phyloP scores from a whole-genome alignment of 2,888 invertebrate species.

The Argyra leucocephala region DNA sequence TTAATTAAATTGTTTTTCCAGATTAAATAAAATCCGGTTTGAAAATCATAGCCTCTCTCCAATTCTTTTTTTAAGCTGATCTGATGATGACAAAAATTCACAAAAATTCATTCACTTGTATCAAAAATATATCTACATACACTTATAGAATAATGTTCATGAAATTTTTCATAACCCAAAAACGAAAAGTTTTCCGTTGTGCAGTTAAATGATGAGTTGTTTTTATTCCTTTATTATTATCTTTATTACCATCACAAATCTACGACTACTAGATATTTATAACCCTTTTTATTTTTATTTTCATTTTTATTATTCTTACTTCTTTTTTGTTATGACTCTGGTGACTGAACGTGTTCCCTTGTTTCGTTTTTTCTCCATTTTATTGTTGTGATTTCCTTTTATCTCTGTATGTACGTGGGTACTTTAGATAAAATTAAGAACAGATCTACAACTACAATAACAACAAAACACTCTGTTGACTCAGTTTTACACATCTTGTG shows the following conservation, averaged over 20 bases:
- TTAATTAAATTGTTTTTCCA: conserved; percentile 4
- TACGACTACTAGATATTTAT: background rate
- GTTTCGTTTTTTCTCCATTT: background rate
- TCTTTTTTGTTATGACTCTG: background rate
- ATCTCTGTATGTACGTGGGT: background rate
- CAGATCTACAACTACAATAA: background rate
- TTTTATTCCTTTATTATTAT: too few relatives aligned
- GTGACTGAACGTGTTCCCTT: conserved; percentile 2
- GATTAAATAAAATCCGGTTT: conserved; percentile 2
- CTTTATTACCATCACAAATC: too few relatives aligned
- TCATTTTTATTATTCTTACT: too few relatives aligned
- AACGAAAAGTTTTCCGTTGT: too few relatives aligned
- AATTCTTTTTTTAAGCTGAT: background rate
- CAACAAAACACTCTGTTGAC: background rate
- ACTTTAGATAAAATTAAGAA: background rate
- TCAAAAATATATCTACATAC: too few relatives aligned
- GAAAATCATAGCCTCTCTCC: background rate
- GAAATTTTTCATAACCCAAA: too few relatives aligned
- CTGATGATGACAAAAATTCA: background rate
- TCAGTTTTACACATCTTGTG: conserved; percentile 3
- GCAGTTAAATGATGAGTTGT: too few relatives aligned
- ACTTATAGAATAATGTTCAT: too few relatives aligned
- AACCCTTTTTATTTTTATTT: background rate
- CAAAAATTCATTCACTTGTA: too few relatives aligned
- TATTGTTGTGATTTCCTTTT: background rate